phyloP scores from a whole-genome alignment of 2,797 vertebrate species.

The Margarornis squamiger region DNA sequence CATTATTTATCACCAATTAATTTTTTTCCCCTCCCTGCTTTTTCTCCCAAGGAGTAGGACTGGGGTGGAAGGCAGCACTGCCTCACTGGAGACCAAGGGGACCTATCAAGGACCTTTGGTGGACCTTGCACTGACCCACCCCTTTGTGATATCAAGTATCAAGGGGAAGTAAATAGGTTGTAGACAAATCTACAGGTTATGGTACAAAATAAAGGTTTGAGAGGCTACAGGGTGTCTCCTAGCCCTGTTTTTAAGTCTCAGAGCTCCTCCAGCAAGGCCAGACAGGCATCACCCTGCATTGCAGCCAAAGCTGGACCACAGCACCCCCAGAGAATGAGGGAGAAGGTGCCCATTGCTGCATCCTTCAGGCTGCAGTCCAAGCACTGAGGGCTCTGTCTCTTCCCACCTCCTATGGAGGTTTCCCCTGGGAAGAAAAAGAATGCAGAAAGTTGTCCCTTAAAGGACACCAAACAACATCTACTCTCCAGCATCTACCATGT shows the following conservation, averaged over 20 bases:
- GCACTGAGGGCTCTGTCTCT: not conserved
- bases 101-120: not conserved
- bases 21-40: not conserved
- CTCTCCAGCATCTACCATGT: not conserved
- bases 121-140: not conserved
- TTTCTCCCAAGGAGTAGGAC: not conserved
- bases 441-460: not conserved
- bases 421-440: not conserved
- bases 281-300: rapidly evolving
- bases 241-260: not conserved
- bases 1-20: conserved; percentile 66
- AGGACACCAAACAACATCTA: not conserved
- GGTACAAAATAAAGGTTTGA: not conserved
- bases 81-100: not conserved
- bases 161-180: not conserved
- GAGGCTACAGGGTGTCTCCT: not conserved
- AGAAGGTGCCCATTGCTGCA: not conserved
- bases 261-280: not conserved
- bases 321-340: not conserved
- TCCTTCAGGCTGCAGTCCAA: not conserved
- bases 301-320: not conserved
- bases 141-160: not conserved
- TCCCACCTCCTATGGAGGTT: not conserved
- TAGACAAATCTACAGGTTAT: rapidly evolving
- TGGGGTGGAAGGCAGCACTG: not conserved